Base-by-base conservation (phyloP, 2,113 vertebrate species). In the Cichladusa arquata region DNA sequence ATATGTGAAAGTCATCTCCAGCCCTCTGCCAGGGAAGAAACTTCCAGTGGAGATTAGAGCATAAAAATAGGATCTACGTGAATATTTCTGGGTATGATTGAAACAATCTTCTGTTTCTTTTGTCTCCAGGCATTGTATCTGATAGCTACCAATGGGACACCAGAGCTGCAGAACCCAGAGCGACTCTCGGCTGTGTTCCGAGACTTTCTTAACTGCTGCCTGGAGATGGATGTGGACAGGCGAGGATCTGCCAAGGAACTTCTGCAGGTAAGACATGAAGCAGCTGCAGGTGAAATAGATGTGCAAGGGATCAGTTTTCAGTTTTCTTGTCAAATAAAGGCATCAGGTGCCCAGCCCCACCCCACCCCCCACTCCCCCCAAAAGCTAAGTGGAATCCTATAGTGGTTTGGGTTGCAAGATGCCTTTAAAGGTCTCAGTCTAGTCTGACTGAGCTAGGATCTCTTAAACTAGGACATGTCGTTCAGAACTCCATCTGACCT, bases 181-280 rank as follows among this genome's bases (percentile, higher is more conserved):
- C 98, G 99, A 81, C 97, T 99, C 54, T 99, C 99, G 0, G 98
- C 99, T 11, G 98, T 99, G 67, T 99, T 99, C 96, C 98, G 99
- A 76, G 99, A 99, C 97, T 99, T 99, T 92, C 98, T 99, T 56
- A 99, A 99, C 96, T 98, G 98, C 97, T 99, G 99, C 96, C 98
- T 99, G 94, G 99, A 99, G 97, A 99, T 99, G 99, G 99, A 99
- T 25, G 99, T 99, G 92, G 99, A 99, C 97, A 98, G 99, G 86
- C 95, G 99, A 97, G 99, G 99, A 56, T 99, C 99, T 58, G 99
- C 99, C 93, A 99, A 99, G 97, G 99, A 99, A 57, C 98, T 99
- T 77, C 98, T 99, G 81, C 99, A 99, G 99, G 99, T 99, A 94
- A 89, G 53, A 18, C 13, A 29, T 1, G 4, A 69, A 48, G 29